Base-by-base conservation (phyloP, 2,797 vertebrate species). In the Tapirus indicus region DNA sequence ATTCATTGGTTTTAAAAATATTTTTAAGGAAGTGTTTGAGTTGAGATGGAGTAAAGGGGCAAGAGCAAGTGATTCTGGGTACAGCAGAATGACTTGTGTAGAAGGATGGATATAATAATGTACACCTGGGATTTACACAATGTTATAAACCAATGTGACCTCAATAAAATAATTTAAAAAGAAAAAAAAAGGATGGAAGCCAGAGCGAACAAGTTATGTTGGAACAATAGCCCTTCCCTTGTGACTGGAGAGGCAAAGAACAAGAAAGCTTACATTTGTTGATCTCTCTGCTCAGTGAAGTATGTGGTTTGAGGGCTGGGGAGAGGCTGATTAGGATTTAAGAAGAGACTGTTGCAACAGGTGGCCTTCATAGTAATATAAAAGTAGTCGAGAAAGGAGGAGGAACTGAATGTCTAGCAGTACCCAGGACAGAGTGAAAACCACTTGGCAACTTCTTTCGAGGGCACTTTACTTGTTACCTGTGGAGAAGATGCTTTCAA, bases 11-110 rank as follows among this genome's bases (percentile, higher is more conserved):
- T 85, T 97, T n/a, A 68, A 66, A 91, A 62, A 92, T 96, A 77
- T 16, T 83, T 95, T 74, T 90, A 93, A 88, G 84, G 23, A 89
- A 68, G 66, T 69, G 20, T 94, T 91, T 89, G 84, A 86, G 32
- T 92, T 92, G 77, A 6, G 60, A 38, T 82, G 32, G 14, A 23
- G 9, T 91, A 66, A 62, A 58, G n/a, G 9, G 54, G n/a, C 16
- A 85, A 95, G 49, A 56, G 47, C 54, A 89, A 71, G 69, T 83
- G 74, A 56, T 80, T 93, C 64, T 49, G 60, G 49, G 60, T 64
- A 88, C 77, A 93, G 66, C 27, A 74, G 66, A 47, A 62, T 58
- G 83, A 80, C 32, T 87, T 88, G 23, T 60, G 20, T 84, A 49
- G 74, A 95, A 95, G 68, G 14, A 66, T 60, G 38, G 79, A 91